Evolutionary conservation across 2,888 invertebrate species (phyloP).

Genomic region (Stenurella melanura): DNA sequence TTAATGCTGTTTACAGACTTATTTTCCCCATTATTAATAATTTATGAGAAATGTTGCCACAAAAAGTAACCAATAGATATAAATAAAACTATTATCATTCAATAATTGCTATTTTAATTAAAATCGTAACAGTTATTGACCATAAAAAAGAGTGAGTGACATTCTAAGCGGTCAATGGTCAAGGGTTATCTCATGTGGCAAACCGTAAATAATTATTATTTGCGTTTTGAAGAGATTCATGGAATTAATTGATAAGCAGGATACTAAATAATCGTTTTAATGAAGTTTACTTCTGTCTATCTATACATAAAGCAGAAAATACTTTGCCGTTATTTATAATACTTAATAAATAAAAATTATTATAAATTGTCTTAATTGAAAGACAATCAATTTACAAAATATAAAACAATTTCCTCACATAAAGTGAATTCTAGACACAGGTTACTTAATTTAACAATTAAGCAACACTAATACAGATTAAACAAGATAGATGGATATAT

Average conservation of each 20-base stretch:
- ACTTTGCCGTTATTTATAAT: no score
- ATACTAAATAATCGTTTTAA: not conserved
- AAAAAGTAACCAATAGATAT: constrained; percentile 42
- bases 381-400: no score
- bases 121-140: constrained; percentile 47
- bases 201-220: constrained; percentile 45
- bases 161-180: constrained; percentile 41
- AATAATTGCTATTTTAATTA: constrained; percentile 50
- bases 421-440: no score
- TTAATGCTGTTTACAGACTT: constrained; percentile 23
- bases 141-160: constrained; percentile 44
- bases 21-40: constrained; percentile 24
- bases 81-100: constrained; percentile 53
- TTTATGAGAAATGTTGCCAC: constrained; percentile 47
- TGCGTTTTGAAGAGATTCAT: constrained; percentile 33
- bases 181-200: constrained; percentile 49
- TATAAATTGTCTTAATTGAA: no score
- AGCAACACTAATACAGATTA: no score
- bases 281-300: not conserved
- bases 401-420: no score
- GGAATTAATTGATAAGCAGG: constrained; percentile 34
- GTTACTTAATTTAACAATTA: no score
- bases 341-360: no score
- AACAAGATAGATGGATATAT: no score
- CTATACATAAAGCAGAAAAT: not conserved